These are phyloP conservation scores for Listrodromus nycthemerus DNA, from an alignment of 2,888 invertebrate genomes.

Conservation along the genomic window DNA sequence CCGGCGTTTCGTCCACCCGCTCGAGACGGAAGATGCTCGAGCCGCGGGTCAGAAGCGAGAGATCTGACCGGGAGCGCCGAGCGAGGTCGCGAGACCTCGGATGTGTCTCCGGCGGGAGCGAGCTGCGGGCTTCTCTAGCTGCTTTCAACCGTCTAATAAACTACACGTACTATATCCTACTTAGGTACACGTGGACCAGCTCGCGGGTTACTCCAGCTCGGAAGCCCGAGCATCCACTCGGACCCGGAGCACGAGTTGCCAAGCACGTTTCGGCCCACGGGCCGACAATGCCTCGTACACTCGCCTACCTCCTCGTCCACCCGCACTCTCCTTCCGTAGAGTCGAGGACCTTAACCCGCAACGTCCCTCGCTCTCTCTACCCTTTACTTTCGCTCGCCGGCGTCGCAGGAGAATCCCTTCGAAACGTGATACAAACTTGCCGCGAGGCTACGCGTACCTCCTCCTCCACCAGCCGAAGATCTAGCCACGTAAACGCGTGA, in stretches of 20 bases:
- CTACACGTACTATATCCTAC: slow-evolving; percentile 69
- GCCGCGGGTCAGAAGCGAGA: slow-evolving; percentile 48
- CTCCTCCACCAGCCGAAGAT: neutral
- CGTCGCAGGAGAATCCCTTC: neutral
- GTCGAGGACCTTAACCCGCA: neutral
- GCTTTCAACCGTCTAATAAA: slow-evolving; percentile 72
- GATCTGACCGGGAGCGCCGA: neutral
- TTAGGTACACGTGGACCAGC: slow-evolving; percentile 69
- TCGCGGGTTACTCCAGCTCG: slow-evolving; percentile 36
- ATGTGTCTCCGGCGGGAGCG: slow-evolving; percentile 39
- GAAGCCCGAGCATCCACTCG: slow-evolving; percentile 57
- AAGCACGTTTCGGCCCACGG: slow-evolving; percentile 65
- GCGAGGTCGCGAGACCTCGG: slow-evolving; percentile 13
- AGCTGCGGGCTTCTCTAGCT: slow-evolving; percentile 45
- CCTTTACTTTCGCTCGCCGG: slow-evolving; percentile 15
- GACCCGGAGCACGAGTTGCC: slow-evolving; percentile 59
- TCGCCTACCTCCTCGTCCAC: slow-evolving; percentile 34
- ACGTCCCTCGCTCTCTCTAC: neutral
- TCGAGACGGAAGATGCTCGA: neutral
- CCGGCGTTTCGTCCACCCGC: neutral
- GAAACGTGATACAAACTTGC: slow-evolving; percentile 58
- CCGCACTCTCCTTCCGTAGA: slow-evolving; percentile 23
- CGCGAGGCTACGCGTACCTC: slow-evolving; percentile 14
- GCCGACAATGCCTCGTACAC: slow-evolving; percentile 66
- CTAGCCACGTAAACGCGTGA: slow-evolving; percentile 11